Evolutionary conservation across 2,888 invertebrate species (phyloP).

Genomic region (Steinernema scapterisci): DNA sequence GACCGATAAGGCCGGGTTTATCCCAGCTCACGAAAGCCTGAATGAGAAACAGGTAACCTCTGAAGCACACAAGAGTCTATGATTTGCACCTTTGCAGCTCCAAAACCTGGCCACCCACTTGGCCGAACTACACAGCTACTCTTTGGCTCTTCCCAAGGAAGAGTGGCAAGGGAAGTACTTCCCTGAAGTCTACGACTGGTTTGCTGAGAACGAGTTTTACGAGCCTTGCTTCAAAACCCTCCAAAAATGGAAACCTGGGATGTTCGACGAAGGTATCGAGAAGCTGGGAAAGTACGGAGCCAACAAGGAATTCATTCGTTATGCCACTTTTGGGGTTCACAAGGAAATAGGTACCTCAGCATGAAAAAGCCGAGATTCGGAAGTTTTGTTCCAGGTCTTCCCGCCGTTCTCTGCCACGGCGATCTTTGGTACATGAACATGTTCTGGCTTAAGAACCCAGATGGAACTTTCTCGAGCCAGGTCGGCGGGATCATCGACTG

Average conservation of each 20-base stretch:
- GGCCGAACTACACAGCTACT: slow-evolving; percentile 1
- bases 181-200: neutral
- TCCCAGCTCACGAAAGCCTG: neutral
- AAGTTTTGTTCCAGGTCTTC: neutral
- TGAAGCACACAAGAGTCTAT: neutral
- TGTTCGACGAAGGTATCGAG: neutral
- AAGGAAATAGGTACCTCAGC: neutral
- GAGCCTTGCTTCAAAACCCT: neutral
- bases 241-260: neutral
- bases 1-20: neutral
- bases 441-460: slow-evolving; percentile 13
- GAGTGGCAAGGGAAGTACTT: neutral
- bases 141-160: neutral
- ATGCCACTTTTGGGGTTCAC: neutral
- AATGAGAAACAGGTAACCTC: neutral
- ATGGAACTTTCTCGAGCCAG: neutral
- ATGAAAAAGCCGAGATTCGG: neutral
- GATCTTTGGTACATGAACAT: slow-evolving; percentile 22
- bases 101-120: neutral
- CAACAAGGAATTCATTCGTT: neutral
- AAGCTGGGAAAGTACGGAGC: neutral
- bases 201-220: neutral
- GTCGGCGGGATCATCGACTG: slow-evolving; percentile 30
- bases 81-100: neutral
- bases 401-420: slow-evolving; percentile 23